These are phyloP conservation scores for Actias luna DNA, from an alignment of 2,888 invertebrate species.

Conservation along the genomic window DNA sequence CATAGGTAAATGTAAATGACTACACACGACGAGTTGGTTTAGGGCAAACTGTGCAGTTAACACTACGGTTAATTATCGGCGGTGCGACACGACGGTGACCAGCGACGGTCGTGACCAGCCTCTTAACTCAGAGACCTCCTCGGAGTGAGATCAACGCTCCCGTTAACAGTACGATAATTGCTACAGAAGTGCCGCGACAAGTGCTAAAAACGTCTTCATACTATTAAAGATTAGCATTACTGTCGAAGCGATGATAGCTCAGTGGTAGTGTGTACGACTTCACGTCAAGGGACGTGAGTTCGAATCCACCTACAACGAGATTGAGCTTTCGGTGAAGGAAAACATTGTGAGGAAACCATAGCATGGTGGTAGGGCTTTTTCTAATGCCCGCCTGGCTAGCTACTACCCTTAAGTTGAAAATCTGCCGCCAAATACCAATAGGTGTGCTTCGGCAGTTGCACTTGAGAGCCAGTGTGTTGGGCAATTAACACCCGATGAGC, in stretches of 20 bases:
- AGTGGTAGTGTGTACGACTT: background rate
- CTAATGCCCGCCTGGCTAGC: too few species aligned
- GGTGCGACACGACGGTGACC: constrained; percentile 7
- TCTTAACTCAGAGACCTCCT: background rate
- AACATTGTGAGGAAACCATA: too few species aligned
- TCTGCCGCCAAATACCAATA: too few species aligned
- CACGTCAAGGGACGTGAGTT: too few species aligned
- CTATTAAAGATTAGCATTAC: background rate
- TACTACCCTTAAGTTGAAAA: too few species aligned
- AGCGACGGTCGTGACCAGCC: constrained; percentile 13
- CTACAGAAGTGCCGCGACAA: background rate
- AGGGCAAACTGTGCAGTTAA: background rate
- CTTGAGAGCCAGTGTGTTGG: too few species aligned
- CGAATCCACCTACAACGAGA: too few species aligned
- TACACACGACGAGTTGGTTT: background rate
- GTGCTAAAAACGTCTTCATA: background rate
- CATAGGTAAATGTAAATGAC: background rate
- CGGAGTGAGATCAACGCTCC: background rate
- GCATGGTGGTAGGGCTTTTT: too few species aligned
- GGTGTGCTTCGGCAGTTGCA: too few species aligned
- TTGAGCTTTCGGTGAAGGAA: too few species aligned
- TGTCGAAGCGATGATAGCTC: background rate
- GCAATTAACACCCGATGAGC: too few species aligned
- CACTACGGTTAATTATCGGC: background rate
- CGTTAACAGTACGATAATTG: constrained; percentile 5